Percentiles rank a stretch among this genome's conserved stretches.
phyloP scores from a whole-genome alignment of 2,888 invertebrate species.

The Drosophila formosana region DNA sequence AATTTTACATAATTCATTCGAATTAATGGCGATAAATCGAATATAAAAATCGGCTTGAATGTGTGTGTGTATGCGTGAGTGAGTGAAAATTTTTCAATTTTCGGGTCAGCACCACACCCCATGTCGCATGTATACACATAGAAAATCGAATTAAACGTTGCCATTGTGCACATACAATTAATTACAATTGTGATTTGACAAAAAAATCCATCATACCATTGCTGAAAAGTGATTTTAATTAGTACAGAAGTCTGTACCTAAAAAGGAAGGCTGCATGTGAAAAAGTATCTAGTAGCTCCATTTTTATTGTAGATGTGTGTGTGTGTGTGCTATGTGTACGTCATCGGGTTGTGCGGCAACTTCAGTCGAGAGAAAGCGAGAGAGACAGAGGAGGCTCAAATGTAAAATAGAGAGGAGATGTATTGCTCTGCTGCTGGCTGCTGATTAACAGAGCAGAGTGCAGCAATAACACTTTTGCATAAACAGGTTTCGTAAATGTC shows the following conservation, averaged over 20 bases:
- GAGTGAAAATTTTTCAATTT: slow-evolving; percentile 74
- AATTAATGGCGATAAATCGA: slow-evolving; percentile 30
- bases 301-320: slow-evolving; percentile 19
- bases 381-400: slow-evolving; percentile 18
- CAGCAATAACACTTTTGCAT: slow-evolving; percentile 30
- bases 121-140: slow-evolving; percentile 45
- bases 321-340: slow-evolving; percentile 64
- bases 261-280: slow-evolving; percentile 41
- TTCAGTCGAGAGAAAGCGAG: slow-evolving; percentile 68
- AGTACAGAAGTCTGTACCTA: slow-evolving; percentile 50
- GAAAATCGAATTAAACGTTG: slow-evolving; percentile 60
- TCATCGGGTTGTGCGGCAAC: slow-evolving; percentile 78
- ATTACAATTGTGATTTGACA: slow-evolving; percentile 6
- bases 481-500: slow-evolving; percentile 55
- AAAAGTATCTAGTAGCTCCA: slow-evolving; percentile 52
- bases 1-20: slow-evolving; percentile 26
- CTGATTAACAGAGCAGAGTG: slow-evolving; percentile 38
- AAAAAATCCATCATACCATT: background rate
- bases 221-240: slow-evolving; percentile 17
- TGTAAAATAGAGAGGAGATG: slow-evolving; percentile 26
- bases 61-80: slow-evolving; percentile 55
- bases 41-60: slow-evolving; percentile 49
- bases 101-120: slow-evolving; percentile 84
- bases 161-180: slow-evolving; percentile 30
- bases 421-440: slow-evolving; percentile 12